Percentiles rank a stretch among this genome's conserved stretches.
phyloP scores from a whole-genome alignment of 2,113 vertebrate species.

The Perccottus glenii region DNA sequence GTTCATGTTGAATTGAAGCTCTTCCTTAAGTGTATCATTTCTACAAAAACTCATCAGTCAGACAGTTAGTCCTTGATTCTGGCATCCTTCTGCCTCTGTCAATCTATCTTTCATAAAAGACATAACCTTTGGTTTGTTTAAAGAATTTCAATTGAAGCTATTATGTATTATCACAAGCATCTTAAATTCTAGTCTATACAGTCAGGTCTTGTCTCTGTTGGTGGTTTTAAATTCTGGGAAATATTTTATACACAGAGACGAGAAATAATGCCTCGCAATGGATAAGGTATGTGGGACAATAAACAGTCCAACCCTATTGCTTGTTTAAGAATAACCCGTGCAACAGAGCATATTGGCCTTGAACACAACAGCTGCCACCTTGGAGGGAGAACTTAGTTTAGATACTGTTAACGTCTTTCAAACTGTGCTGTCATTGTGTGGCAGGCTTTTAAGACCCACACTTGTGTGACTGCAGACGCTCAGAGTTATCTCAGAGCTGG shows the following conservation, averaged over 20 bases:
- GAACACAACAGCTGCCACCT: constrained; percentile 37
- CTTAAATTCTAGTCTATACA: constrained; percentile 31
- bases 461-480: not conserved
- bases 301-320: constrained; percentile 52
- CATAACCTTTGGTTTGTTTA: not conserved
- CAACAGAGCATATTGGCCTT: constrained; percentile 32
- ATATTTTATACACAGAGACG: constrained; percentile 32
- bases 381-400: constrained; percentile 37
- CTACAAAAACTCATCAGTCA: not conserved
- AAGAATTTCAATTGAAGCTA: constrained; percentile 5
- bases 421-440: constrained; percentile 44
- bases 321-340: constrained; percentile 23
- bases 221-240: constrained; percentile 1
- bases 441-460: constrained; percentile 23
- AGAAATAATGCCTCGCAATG: constrained; percentile 32
- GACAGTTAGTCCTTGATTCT: not conserved
- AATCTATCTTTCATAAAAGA: not conserved
- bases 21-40: too few species aligned
- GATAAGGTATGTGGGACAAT: constrained; percentile 55
- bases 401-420: constrained; percentile 41
- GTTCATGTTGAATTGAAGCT: too few species aligned
- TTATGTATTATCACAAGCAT: not conserved
- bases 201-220: constrained; percentile 32
- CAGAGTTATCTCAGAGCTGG: not conserved
- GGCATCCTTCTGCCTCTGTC: not conserved